Evolutionary conservation across 2,797 vertebrate genomes (phyloP).

Genomic region (Trichosurus vulpecula): DNA sequence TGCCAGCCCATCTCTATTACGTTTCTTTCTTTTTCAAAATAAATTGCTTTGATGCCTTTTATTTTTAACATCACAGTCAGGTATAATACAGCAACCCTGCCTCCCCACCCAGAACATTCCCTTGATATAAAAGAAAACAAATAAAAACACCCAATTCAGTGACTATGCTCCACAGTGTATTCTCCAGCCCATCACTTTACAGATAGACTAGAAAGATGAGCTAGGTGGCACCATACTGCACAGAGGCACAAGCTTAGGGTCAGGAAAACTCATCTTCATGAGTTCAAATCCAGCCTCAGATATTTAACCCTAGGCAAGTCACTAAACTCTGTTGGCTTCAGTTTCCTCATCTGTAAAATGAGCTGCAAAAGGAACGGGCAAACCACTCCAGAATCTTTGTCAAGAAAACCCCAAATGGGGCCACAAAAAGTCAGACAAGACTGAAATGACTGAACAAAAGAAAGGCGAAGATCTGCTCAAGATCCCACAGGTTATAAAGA

Average conservation of each 20-base stretch:
- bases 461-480: too few relatives aligned
- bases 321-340: background rate
- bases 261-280: background rate
- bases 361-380: background rate
- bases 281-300: background rate
- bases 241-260: background rate
- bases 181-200: background rate
- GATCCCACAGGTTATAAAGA: too few relatives aligned
- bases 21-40: background rate
- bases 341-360: background rate
- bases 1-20: slow-evolving; percentile 52
- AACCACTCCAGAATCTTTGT: background rate
- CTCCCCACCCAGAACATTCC: background rate
- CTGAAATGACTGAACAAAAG: background rate
- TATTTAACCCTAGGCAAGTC: too few relatives aligned
- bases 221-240: background rate
- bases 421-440: background rate
- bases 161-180: background rate
- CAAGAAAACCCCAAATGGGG: background rate
- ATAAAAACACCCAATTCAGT: background rate
- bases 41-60: background rate
- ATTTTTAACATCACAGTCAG: background rate
- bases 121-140: background rate
- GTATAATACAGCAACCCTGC: background rate
- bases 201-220: background rate